Evolutionary conservation across 1,140 invertebrate genomes (phyloP).

Genomic region (Teleogryllus occipitalis): DNA sequence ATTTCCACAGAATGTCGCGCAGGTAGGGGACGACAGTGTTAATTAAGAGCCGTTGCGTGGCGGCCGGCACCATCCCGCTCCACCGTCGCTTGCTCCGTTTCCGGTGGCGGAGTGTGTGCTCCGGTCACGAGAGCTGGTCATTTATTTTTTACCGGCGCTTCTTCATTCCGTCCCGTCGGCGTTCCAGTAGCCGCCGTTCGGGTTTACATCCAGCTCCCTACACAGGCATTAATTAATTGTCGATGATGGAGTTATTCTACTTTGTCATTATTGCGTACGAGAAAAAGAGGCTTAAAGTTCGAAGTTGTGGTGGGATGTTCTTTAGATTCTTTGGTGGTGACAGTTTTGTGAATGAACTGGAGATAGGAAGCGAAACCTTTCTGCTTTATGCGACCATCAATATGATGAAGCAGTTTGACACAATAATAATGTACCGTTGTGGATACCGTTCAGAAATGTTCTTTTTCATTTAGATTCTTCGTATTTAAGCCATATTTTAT

Average conservation of each 20-base stretch:
- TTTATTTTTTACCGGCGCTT: not conserved
- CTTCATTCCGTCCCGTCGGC: not conserved
- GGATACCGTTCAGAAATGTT: too few species aligned
- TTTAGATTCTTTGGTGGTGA: too few species aligned
- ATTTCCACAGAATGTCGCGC: not conserved
- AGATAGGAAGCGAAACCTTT: too few species aligned
- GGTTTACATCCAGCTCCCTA: not conserved
- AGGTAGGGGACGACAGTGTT: not conserved
- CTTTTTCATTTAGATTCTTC: too few species aligned
- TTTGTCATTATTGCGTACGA: not conserved
- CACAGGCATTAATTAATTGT: not conserved
- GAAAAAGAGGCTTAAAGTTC: too few species aligned
- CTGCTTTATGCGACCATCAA: too few species aligned
- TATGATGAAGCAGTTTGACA: too few species aligned
- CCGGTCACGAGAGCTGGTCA: not conserved
- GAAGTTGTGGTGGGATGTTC: too few species aligned
- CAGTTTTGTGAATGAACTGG: too few species aligned
- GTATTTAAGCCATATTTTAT: too few species aligned
- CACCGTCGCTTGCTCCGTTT: not conserved
- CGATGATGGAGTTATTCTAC: not conserved
- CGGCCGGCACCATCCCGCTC: not conserved
- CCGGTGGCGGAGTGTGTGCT: not conserved
- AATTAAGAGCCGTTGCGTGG: not conserved
- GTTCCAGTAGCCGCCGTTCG: not conserved
- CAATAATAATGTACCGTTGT: too few species aligned